A percentile compares a stretch with the other conserved stretches of the same genome.
phyloP scores from a whole-genome alignment of 2,888 invertebrate species.

The Hemistola chrysoprasaria region DNA sequence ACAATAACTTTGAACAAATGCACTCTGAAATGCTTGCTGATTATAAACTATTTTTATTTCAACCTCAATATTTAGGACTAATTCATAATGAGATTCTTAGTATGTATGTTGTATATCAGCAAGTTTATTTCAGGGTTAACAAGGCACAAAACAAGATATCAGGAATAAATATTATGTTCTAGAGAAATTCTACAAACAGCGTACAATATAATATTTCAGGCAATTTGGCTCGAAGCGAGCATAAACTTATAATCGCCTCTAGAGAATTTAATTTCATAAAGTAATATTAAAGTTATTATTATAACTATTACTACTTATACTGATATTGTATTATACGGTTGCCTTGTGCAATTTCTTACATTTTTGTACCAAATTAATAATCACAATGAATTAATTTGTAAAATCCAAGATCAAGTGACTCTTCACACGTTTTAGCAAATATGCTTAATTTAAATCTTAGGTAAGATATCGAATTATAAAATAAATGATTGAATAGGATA shows the following conservation, averaged over 20 bases:
- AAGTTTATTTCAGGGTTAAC: constrained; percentile 53
- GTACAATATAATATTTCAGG: constrained; percentile 4
- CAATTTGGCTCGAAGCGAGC: constrained; percentile 5
- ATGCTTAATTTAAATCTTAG: not conserved
- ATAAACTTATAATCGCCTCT: not conserved
- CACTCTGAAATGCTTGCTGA: constrained; percentile 58
- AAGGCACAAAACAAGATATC: constrained; percentile 71
- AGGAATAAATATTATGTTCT: constrained; percentile 13
- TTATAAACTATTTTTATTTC: constrained; percentile 26
- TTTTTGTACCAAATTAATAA: too few species aligned
- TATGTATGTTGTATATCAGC: constrained; percentile 37
- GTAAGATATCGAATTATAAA: constrained; percentile 1
- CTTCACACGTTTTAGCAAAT: too few species aligned
- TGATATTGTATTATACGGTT: too few species aligned
- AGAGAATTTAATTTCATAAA: not conserved
- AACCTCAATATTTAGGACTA: constrained; percentile 30
- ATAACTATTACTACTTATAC: too few species aligned
- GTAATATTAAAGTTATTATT: too few species aligned
- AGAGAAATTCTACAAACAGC: constrained; percentile 17
- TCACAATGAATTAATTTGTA: too few species aligned
- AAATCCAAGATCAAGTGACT: too few species aligned
- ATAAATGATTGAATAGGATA: constrained; percentile 9
- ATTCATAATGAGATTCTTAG: constrained; percentile 34
- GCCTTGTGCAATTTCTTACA: too few species aligned
- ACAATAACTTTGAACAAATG: constrained; percentile 70